Conservation (phyloP, 2,113 vertebrate species). For the Cyphomyrus plagiostoma region DNA sequence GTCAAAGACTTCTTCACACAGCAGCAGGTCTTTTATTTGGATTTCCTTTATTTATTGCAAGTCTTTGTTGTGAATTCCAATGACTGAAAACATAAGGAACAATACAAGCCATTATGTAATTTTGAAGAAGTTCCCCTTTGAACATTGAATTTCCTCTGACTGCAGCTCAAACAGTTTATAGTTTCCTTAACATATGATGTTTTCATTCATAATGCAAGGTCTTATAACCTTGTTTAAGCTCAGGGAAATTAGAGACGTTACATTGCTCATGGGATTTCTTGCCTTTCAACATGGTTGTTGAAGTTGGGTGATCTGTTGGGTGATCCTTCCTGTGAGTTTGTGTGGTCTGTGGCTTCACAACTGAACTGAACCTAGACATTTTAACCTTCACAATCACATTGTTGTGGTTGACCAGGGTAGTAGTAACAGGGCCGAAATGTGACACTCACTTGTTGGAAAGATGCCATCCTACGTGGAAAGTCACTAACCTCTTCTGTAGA, state of each 20-base stretch:
- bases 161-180: not conserved
- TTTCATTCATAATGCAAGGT: not conserved
- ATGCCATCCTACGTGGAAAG: not conserved
- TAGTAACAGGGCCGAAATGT: not conserved
- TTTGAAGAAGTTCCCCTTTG: not conserved
- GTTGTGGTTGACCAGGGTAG: not conserved
- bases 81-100: not conserved
- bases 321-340: not conserved
- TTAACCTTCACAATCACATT: not conserved
- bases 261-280: not conserved
- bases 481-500: not conserved
- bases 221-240: not conserved
- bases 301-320: not conserved
- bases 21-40: conserved; percentile 68
- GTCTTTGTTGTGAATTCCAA: not conserved
- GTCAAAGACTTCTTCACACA: conserved; percentile 88
- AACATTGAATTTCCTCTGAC: not conserved
- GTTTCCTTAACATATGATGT: not conserved
- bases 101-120: not conserved
- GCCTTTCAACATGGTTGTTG: not conserved
- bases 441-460: not conserved
- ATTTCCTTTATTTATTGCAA: not conserved
- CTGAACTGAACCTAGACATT: not conserved
- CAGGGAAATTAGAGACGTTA: not conserved
- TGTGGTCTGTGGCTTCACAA: not conserved